Base-by-base conservation (phyloP, 1,140 invertebrate genomes). In the Propsilocerus akamusi region DNA sequence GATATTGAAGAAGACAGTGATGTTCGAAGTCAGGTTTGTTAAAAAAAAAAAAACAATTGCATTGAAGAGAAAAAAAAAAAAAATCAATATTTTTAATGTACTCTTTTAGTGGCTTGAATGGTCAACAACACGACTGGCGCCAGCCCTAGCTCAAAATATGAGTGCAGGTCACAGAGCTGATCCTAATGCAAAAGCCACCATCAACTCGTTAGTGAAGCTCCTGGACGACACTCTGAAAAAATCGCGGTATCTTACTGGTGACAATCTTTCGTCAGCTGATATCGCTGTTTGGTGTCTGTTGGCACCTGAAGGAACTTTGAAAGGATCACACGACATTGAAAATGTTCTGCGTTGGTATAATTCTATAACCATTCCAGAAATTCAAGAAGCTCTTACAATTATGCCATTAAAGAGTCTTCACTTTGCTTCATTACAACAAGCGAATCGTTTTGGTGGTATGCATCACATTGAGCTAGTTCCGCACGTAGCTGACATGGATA, bases 61-160 rank as follows among this genome's bases (percentile, higher is more conserved):
- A 22, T 58, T 59, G 49, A 66, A 65, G 65, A 66, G 41, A 55
- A 58, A 53, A 47, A n/a, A 48, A 47, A 24, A 48, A 6, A 23
- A 26, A 5, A 23, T 53, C 41, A 48, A 41, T 47, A 25, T 49
- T 50, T 32, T 23, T 48, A 30, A 28, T 34, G 11, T 47, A 51
- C 0, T n/a, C 32, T 71, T 76, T 49, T 72, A 78, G 61, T 81
- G 81, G 75, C 62, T 83, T 47, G 83, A 88, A 64, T 86, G 83
- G 81, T 82, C 86, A 53, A 68, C 75, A 34, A 73, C 74, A 10
- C 66, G 76, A 34, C 70, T 87, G 30, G 70, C 77, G 52, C 81
- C 83, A 46, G 65, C 65, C 12, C 58, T 74, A 48, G 58, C 64
- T 8, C 57, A 61, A 34, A 61, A 68, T 5, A 59, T 76, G 47